Base-by-base conservation (phyloP, 2,113 vertebrate genomes). In the Brachypteracias leptosomus region DNA sequence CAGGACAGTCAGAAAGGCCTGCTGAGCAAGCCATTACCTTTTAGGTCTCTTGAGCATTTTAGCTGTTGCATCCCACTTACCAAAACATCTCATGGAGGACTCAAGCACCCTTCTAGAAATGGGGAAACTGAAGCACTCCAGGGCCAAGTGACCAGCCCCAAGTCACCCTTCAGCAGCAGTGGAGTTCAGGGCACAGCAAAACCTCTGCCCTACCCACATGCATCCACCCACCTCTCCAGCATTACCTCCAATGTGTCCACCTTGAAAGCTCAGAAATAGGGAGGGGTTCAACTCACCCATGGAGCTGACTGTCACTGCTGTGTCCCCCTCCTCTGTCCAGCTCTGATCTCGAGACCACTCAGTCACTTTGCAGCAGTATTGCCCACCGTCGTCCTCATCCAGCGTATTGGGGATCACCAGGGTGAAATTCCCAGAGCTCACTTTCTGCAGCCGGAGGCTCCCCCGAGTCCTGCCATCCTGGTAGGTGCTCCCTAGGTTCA, bases 301-400 rank as follows among this genome's bases (percentile, higher is more conserved):
- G 63, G 98, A 82, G 28, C 8, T 79, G n/a, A 99, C 97, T 2
- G 22, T 83, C 57, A 99, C 93, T 1, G 31, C 38, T 38, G 89
- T 71, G 25, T 86, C 92, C 28, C 97, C 88, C 18, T 96, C 85
- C 73, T 97, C 96, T 10, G 87, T 96, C 92, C 94, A 61, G 52
- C 51, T 96, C 78, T 77, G 71, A 36, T 91, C 95, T 58, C 0
- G 16, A 55, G 65, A 82, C 96, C 90, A 93, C 51, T 98, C 98
- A 0, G 97, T 98, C 24, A 97, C 98, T 11, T 89, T 82, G 47
- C 99, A 99, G 51, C 47, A 59, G 8, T 99, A 99, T 8, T 11
- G 40, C 2, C 98, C 98, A 0, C 97, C 36, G 0, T 98, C 96
- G 2, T 97, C 95, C 14, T 96, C 79, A 0, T 73, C 33, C 11